Conservation (phyloP, 2,797 vertebrate species). For the Xenops minutus region DNA sequence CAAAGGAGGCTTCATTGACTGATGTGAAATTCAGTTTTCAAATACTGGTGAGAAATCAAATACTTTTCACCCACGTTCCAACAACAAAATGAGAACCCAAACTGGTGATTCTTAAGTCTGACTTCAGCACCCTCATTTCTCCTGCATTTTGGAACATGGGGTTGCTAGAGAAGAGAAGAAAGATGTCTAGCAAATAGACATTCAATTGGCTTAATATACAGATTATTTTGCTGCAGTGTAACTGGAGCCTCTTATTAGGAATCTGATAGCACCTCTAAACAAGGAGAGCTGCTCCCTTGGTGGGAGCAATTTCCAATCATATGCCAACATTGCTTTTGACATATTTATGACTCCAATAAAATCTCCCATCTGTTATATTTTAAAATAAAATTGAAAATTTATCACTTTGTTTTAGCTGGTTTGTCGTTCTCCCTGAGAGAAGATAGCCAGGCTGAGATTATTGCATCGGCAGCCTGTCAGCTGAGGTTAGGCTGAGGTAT, state of each 20-base stretch:
- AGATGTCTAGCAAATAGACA: constrained; percentile 70
- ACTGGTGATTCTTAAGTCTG: background rate
- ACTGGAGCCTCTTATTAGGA: constrained; percentile 74
- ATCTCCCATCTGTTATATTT: constrained; percentile 83
- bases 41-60: background rate
- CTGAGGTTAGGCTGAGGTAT: constrained; percentile 65
- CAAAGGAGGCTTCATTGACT: background rate
- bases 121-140: constrained; percentile 29
- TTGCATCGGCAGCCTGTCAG: constrained; percentile 54
- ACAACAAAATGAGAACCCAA: background rate
- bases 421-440: constrained; percentile 69
- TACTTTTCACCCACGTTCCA: background rate
- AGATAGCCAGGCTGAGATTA: constrained; percentile 75
- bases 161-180: background rate
- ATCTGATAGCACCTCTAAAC: constrained; percentile 76
- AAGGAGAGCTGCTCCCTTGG: constrained; percentile 64
- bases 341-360: constrained; percentile 82
- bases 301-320: constrained; percentile 71
- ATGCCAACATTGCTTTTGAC: constrained; percentile 76
- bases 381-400: constrained; percentile 83
- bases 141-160: constrained; percentile 42
- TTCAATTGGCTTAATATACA: constrained; percentile 74
- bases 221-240: constrained; percentile 68
- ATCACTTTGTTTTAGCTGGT: constrained; percentile 74
- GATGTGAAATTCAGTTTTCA: background rate